Evolutionary conservation across 1,140 invertebrate species (phyloP), one percentile per base, ranked within the genome.

Genomic region (Apis cerana): DNA sequence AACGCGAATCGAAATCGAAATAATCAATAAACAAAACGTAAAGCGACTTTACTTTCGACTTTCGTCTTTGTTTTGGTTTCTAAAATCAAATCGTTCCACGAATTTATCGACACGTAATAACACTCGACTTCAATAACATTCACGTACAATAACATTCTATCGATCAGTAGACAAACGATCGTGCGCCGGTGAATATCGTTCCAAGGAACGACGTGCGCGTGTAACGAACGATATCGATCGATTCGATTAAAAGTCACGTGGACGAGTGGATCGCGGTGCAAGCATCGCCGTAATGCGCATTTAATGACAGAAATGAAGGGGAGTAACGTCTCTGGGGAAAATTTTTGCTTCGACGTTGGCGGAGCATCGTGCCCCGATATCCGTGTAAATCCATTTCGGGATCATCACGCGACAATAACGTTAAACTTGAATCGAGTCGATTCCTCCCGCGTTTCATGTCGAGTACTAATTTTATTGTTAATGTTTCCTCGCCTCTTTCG

Each of bases 241-340:
- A 75, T 84, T 86, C 54, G 68, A 61, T 77, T 75, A 83, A 80
- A 62, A 58, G 59, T 59, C 64, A 67, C 65, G 59, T 82, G 59
- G 70, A 75, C 58, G 50, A 83, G 79, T 83, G 68, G 74, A 85
- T 85, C 72, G 61, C 54, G 23, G 27, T 79, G 86, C 80, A 83
- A 70, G 76, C 74, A 58, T 10, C 54, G 21, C 64, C 74, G 64
- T 88, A 88, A 88, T 86, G 79, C 75, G 81, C 84, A 67, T 84
- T 88, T 88, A 85, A 88, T 88, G 86, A 88, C 77, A 58, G 54
- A 54, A 58, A 54, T 27, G 80, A 76, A 65, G 84, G 82, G 84
- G 72, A 82, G 50, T 68, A 62, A 69, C 62, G 56, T 75, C 70
- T 43, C 15, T 17, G n/a, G 77, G 75, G 68, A 59, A 68, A 64